These are phyloP conservation scores for Phalloptychus januarius DNA, from an alignment of 2,797 vertebrate genomes.

Conservation along the genomic window DNA sequence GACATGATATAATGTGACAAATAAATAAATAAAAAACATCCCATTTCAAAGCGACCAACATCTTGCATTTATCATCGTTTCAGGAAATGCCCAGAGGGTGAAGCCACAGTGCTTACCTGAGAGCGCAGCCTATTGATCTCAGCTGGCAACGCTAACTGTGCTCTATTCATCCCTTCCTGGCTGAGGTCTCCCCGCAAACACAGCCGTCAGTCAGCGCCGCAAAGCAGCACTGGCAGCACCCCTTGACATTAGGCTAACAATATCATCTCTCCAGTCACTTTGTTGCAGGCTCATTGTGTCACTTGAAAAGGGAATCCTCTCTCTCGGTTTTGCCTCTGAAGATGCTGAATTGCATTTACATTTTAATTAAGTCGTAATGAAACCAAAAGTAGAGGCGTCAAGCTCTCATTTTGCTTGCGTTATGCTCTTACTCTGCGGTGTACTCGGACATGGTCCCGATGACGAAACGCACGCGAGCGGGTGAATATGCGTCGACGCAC, in stretches of 20 bases:
- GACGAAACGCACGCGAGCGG: not conserved
- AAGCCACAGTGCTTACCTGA: slow-evolving; percentile 68
- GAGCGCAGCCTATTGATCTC: slow-evolving; percentile 76
- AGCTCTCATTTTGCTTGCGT: slow-evolving; percentile 49
- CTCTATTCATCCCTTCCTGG: slow-evolving; percentile 71
- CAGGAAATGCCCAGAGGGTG: slow-evolving; percentile 66
- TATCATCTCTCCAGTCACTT: slow-evolving; percentile 65
- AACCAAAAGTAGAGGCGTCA: slow-evolving; percentile 58
- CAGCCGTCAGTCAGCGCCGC: slow-evolving; percentile 72
- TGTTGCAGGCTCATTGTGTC: slow-evolving; percentile 48
- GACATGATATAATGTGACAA: slow-evolving; percentile 73
- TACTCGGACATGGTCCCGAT: slow-evolving; percentile 29
- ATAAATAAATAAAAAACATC: slow-evolving; percentile 77
- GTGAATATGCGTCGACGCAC: slow-evolving; percentile 65
- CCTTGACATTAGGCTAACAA: slow-evolving; percentile 72
- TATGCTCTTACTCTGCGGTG: slow-evolving; percentile 13
- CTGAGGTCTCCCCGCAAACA: slow-evolving; percentile 68
- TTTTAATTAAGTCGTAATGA: slow-evolving; percentile 72
- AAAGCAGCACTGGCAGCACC: slow-evolving; percentile 54
- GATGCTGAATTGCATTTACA: slow-evolving; percentile 70
- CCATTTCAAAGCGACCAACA: slow-evolving; percentile 58
- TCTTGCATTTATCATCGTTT: slow-evolving; percentile 67
- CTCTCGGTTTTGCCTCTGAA: slow-evolving; percentile 58
- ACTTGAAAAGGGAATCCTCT: slow-evolving; percentile 36
- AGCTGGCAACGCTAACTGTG: slow-evolving; percentile 64